Base-by-base conservation (phyloP, 1,140 invertebrate genomes). In the Brachionus asplanchnoidis region DNA sequence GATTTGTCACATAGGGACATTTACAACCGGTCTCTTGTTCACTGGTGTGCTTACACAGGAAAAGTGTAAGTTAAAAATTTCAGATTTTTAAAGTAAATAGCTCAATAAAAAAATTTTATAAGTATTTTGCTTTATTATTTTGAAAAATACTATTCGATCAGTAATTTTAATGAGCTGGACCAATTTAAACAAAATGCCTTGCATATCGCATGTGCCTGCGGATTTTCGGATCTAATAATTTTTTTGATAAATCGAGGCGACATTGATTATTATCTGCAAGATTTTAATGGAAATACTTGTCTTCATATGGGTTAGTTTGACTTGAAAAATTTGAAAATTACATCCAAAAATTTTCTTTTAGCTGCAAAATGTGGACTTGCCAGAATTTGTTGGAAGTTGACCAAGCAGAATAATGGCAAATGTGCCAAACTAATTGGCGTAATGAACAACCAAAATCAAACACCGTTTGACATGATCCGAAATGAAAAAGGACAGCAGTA, bases 211-310 rank as follows among this genome's bases (percentile, higher is more conserved):
- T 82, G 79, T 68, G 79, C 79, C 20, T 42, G 53, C 26, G 79
- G 79, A 23, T 82, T 65, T 65, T 26, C 53, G 9, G 79, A 82
- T 46, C 26, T 82, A 4, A 82, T 82, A 11, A 60, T 42, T 9
- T 82, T 65, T 82, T 65, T 82, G 11, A 60, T 65, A 6, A 44
- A 65, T 5, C 53, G 79, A 28, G 79, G 79, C 12, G 53, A 68
- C 9, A 40, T 82, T 0, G 79, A 82, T 32, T 60, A 42, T 46
- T 82, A 42, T 66, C 20, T 46, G 11, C 40, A 60, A 23, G 79
- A 82, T 44, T 65, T 68, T 28, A 82, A 82, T 68, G 79, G 79
- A 32, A 82, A 82, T 14, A 82, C 50, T 65, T 82, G 79, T 46
- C 23, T 82, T 11, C 79, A 82, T 26, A 82, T 82, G 79, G 73